These are phyloP conservation scores for Pantherophis alleghaniensis DNA, from an alignment of 2,797 vertebrate genomes.

Conservation along the genomic window DNA sequence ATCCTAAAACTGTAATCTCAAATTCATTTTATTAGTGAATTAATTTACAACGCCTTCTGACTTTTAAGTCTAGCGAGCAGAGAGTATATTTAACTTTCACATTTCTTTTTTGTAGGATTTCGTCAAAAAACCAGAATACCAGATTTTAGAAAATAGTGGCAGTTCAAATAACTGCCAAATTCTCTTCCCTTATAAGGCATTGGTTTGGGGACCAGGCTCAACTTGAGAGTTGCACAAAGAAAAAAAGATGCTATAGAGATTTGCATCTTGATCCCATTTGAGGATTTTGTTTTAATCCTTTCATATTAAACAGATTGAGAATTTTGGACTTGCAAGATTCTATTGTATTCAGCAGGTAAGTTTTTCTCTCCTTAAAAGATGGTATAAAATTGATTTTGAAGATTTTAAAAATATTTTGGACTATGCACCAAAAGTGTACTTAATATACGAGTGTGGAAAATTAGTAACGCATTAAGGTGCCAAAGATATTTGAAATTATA, in stretches of 20 bases:
- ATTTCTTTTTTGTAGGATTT: slow-evolving; percentile 1
- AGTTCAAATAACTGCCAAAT: neutral
- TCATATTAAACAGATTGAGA: too few species aligned
- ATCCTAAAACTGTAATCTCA: neutral
- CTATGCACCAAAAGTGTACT: too few species aligned
- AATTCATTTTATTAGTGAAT: neutral
- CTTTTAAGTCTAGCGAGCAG: neutral
- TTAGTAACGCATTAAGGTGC: too few species aligned
- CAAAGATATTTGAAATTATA: too few species aligned
- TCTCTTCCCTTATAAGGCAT: slow-evolving; percentile 5
- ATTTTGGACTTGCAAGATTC: too few species aligned
- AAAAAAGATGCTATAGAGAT: neutral
- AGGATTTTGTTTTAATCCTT: too few species aligned
- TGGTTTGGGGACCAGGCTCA: slow-evolving; percentile 1
- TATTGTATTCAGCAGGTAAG: too few species aligned
- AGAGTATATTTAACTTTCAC: neutral
- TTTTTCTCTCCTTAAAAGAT: too few species aligned
- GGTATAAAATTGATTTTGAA: too few species aligned
- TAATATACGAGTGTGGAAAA: too few species aligned
- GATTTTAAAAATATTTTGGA: too few species aligned
- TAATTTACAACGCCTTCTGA: slow-evolving; percentile 6
- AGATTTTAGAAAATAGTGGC: neutral
- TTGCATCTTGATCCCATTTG: too few species aligned
- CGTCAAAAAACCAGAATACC: neutral
- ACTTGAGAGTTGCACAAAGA: slow-evolving; percentile 13